Evolutionary conservation across 2,113 vertebrate species (phyloP), one percentile per base, ranked within the genome.

Genomic region (Laterallus jamaicensis): DNA sequence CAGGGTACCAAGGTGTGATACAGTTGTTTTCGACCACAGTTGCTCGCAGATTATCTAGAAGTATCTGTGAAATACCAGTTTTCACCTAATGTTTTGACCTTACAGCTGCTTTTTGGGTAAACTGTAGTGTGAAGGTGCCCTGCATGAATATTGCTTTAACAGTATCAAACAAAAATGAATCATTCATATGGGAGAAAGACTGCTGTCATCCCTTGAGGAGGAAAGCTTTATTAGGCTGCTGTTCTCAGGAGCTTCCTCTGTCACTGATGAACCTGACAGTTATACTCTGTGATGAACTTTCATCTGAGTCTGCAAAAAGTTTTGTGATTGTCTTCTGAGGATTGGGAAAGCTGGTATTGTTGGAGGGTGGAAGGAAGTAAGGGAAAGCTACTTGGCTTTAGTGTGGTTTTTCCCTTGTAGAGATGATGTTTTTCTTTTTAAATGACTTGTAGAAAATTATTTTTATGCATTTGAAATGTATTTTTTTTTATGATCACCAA

Each of bases 171-270:
- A 37, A 37, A 95, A 95, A 84, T 71, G 56, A 68, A 75, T 79
- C 54, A 56, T 89, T 86, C 32, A 10, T 62, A 47, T 55, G 68
- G 47, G 70, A 88, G 59, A 70, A 44, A 55, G 54, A 25, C n/a
- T 89, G 66, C 62, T 4, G 4, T 88, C 73, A 66, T 95, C 37
- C 77, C 75, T 91, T 42, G 44, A 84, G 77, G 60, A 88, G 60
- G 73, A 88, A 86, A 47, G 64, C 69, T 88, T 86, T 88, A 73
- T 84, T 79, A 79, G 86, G 31, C 66, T 79, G 77, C 88, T 62
- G 58, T 79, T 93, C 74, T 82, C 37, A 52, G 69, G 78, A 93
- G 81, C 70, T 94, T 89, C 70, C 50, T 87, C 77, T 94, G 50
- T 79, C 78, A 37, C 81, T 76, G 66, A 25, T 91, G 83, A 91